Base-by-base conservation (phyloP, 2,888 invertebrate genomes). In the Malthinus flaveolus region DNA sequence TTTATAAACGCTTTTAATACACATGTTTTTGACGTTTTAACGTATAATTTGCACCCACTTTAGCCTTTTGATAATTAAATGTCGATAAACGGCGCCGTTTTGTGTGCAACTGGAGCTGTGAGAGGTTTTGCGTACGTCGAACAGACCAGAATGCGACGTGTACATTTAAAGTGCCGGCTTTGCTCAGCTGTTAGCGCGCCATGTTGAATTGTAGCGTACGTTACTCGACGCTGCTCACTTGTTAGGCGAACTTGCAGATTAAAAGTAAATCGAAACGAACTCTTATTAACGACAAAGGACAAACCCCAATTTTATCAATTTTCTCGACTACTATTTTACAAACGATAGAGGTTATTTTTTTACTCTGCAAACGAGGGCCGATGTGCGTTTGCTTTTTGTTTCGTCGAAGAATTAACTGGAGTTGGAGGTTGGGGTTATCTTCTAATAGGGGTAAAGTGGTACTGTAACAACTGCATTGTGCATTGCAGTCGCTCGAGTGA, bases 21-120 rank as follows among this genome's bases (percentile, higher is more conserved):
- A 76, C 75, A 74, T 76, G 75, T 75, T 75, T 76, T 76, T 76
- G 76, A 76, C 75, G 69, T 73, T 71, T 70, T 44, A 23, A 23
- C 23, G 23, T 23, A 3, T 23, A 23, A 23, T 23, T 23, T 23
- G 23, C 23, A 23, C 23, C 23, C 23, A 5, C 23, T 23, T 5
- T 2, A 23, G 23, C 23, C 5, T 23, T 23, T 23, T 23, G 5
- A 23, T 23, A 23, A 23, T 23, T 23, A 23, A 23, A 23, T 23
- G 23, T 23, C 23, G 23, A 23, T 23, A 23, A 23, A 23, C 23
- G 23, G 23, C 23, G 23, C 23, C 23, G 23, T 23, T 23, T 23
- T 23, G 23, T 23, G 23, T 45, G 11, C 23, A 42, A 42, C 13
- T 39, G 31, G 37, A 56, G 55, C 47, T 51, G 52, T 56, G 51